Base-by-base conservation (phyloP, 2,888 invertebrate genomes). In the Polyommatus icarus region DNA sequence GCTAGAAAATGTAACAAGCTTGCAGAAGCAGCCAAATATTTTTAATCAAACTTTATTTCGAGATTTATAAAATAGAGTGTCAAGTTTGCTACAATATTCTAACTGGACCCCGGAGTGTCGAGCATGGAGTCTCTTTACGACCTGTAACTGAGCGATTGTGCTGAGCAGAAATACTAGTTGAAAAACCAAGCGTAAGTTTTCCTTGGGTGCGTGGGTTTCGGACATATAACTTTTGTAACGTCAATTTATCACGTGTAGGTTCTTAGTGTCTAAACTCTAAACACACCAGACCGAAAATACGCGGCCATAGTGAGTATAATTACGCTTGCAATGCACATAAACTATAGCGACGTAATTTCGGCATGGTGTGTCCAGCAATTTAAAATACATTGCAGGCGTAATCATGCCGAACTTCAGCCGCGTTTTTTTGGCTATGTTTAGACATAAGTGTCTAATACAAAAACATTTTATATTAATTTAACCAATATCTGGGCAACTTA, bases 161-260 rank as follows among this genome's bases (percentile, higher is more conserved):
- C 73, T 73, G 75, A 75, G 54, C 75, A n/a, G 75, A 54, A 29
- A 75, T 73, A 73, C 73, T 20, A 75, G 75, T 50, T 50, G 75
- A 54, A 75, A 75, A 75, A 75, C 50, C 12, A 73, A 73, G 73
- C 24, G 24, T 46, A 50, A 75, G 29, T 54, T 24, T 20, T 15
- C 8, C 18, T 12, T 24, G 1, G 12, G 24, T 46, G 46, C n/a
- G n/a, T n/a, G 40, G 72, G 72, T 72, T 72, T 72, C 40, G 72
- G 20, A 40, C 20, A 73, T 54, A 5, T 54, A 54, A 54, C 5
- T 54, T 54, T 54, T 18, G 54, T 54, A 5, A 18, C 54, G 18
- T 54, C 4, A 18, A 54, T 54, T 54, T 54, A 12, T 46, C 12
- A 46, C 46, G 7, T 36, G 36, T 36, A 32, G n/a, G n/a, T n/a